A percentile compares a stretch with the other conserved stretches of the same genome.
These are phyloP conservation scores for Sebastes paucispinis DNA, from an alignment of 2,797 vertebrate species.

Conservation along the genomic window DNA sequence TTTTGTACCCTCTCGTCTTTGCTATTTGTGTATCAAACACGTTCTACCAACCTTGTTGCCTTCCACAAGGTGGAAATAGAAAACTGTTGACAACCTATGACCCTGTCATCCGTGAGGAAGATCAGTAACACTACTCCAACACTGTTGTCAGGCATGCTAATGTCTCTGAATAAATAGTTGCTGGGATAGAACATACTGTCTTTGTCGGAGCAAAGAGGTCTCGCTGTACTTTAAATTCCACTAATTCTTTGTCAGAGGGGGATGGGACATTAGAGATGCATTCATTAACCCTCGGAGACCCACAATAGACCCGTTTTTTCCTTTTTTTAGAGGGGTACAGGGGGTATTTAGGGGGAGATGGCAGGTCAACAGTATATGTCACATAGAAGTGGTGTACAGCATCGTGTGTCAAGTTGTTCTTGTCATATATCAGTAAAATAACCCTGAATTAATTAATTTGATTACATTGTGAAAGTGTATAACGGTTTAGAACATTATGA, in stretches of 20 bases:
- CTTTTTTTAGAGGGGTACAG: too few relatives aligned
- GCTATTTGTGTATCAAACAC: constrained; percentile 42
- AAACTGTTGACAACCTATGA: constrained; percentile 43
- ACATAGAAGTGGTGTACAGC: too few relatives aligned
- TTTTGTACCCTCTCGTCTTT: constrained; percentile 37
- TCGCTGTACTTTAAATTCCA: constrained; percentile 9
- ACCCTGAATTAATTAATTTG: too few relatives aligned
- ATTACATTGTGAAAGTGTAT: too few relatives aligned
- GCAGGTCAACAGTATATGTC: too few relatives aligned
- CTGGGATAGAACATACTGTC: constrained; percentile 29
- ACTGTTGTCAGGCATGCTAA: constrained; percentile 10
- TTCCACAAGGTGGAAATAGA: constrained; percentile 45
- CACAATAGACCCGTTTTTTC: too few relatives aligned
- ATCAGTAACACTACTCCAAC: constrained; percentile 23
- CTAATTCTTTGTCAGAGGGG: not conserved
- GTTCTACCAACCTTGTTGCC: constrained; percentile 13
- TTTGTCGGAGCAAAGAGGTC: constrained; percentile 24
- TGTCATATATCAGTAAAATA: too few relatives aligned
- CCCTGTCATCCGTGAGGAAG: constrained; percentile 16
- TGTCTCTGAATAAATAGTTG: constrained; percentile 32
- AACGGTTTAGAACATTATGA: too few relatives aligned
- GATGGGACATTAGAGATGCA: not conserved
- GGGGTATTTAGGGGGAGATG: too few relatives aligned
- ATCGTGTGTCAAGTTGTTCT: too few relatives aligned
- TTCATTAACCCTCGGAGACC: not conserved